Percentiles rank a stretch among this genome's conserved stretches.
phyloP scores from a whole-genome alignment of 1,140 invertebrate species.

The Diorhabda sublineata region DNA sequence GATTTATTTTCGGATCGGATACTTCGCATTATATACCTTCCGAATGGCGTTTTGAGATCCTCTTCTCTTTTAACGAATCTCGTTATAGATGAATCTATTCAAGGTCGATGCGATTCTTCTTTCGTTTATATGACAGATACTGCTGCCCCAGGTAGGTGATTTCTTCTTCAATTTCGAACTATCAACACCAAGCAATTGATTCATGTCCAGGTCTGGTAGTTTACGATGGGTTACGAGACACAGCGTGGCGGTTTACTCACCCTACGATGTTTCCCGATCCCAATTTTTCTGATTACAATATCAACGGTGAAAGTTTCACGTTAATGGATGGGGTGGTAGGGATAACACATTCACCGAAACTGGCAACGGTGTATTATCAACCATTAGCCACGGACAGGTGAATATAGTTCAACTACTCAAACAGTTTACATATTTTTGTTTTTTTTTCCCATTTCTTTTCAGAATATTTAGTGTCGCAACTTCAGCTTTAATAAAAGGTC shows the following conservation, averaged over 20 bases:
- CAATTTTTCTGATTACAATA: conserved; percentile 64
- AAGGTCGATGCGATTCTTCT: conserved; percentile 65
- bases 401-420: conserved; percentile 5
- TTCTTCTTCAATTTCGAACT: background rate
- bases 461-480: conserved; percentile 72
- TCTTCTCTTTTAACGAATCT: conserved; percentile 72
- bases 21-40: conserved; percentile 55
- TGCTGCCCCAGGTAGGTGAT: conserved; percentile 60
- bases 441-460: conserved; percentile 18
- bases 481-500: conserved; percentile 64
- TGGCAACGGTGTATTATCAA: conserved; percentile 69
- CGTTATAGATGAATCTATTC: conserved; percentile 66
- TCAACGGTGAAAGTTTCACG: conserved; percentile 61
- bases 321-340: conserved; percentile 78
- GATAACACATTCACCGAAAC: conserved; percentile 65
- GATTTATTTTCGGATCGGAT: conserved; percentile 67
- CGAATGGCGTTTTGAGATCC: conserved; percentile 61
- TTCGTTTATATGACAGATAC: conserved; percentile 77
- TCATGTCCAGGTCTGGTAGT: conserved; percentile 60
- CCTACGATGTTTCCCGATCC: conserved; percentile 78
- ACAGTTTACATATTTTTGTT: background rate
- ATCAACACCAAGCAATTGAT: too few relatives aligned
- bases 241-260: conserved; percentile 71
- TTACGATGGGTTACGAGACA: conserved; percentile 65
- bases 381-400: conserved; percentile 75